Percentiles rank a stretch among this genome's conserved stretches.
Evolutionary conservation across 2,888 invertebrate species (phyloP).

Genomic region (Sthenelais limicola): DNA sequence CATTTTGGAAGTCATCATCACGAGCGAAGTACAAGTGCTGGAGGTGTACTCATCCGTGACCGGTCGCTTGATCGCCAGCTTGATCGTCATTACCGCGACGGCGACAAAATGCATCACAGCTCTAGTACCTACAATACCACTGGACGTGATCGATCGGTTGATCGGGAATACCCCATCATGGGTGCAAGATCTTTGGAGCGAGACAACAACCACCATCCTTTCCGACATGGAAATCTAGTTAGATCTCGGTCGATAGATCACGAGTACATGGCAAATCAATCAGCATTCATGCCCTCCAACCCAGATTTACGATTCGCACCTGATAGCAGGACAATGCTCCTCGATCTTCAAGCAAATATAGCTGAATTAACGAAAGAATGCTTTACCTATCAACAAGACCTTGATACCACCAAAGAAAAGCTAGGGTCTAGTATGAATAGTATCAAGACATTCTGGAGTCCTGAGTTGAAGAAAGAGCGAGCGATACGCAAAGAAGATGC

Average conservation of each 20-base stretch:
- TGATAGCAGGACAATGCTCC: slow-evolving; percentile 57
- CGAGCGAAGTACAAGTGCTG: slow-evolving; percentile 16
- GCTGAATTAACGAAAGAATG: slow-evolving; percentile 94
- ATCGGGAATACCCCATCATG: slow-evolving; percentile 74
- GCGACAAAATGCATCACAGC: slow-evolving; percentile 7
- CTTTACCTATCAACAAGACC: slow-evolving; percentile 77
- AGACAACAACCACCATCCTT: slow-evolving; percentile 58
- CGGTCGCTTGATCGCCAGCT: slow-evolving; percentile 68
- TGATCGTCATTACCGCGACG: slow-evolving; percentile 43
- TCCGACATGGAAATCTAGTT: slow-evolving; percentile 48
- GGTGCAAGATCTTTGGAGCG: slow-evolving; percentile 69
- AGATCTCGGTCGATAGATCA: slow-evolving; percentile 64
- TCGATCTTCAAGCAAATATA: slow-evolving; percentile 80
- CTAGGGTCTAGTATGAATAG: slow-evolving; percentile 99
- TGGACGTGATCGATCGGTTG: slow-evolving; percentile 78
- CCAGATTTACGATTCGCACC: slow-evolving; percentile 36
- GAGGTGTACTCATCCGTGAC: slow-evolving; percentile 57
- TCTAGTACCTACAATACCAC: slow-evolving; percentile 44
- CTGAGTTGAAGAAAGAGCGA: slow-evolving; percentile 98
- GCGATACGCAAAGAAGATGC: slow-evolving; percentile 97
- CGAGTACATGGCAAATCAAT: slow-evolving; percentile 46
- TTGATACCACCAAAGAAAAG: slow-evolving; percentile 91
- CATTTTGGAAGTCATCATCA: slow-evolving; percentile 34
- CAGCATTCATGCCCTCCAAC: slow-evolving; percentile 43
- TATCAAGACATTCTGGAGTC: slow-evolving; percentile 99